Base-by-base conservation (phyloP, 92 coral and sea anemone genomes). In the Anthopleura xanthogrammica region DNA sequence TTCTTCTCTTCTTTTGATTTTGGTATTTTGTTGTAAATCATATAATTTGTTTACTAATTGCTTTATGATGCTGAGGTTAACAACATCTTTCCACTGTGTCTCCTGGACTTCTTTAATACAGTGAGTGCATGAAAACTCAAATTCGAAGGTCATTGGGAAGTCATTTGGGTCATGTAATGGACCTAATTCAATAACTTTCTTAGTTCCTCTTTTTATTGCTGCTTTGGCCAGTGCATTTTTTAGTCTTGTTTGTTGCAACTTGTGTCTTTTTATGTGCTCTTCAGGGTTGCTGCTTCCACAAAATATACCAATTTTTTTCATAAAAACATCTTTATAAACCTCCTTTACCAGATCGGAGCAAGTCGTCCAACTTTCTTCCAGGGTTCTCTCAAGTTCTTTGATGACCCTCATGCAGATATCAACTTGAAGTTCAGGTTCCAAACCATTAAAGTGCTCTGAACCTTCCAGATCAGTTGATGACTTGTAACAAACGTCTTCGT, bases 21-120 rank as follows among this genome's bases (percentile, higher is more conserved):
- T 57, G 16, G 5, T 57, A 16, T 57, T 57, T 57, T 57, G 17
- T 57, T 14, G 64, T 57, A 57, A 57, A 3, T 1, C 19, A 57
- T 57, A 57, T 19, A 57, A 19, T 57, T 57, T 57, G 20, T 57
- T 57, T 13, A 57, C 10, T 19, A 16, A 16, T 4, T 12, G 16
- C 12, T 57, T 57, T 57, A 57, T 14, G 22, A 57, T 57, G 12
- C 64, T 57, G 64, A 9, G 12, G 2, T 16, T 57, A 14, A 0
- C 64, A 19, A 14, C 12, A 3, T 1, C 19, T 9, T 89, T 83
- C 65, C 95, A 89, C 29, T 83, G 84, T 0, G 90, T 87, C 14
- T 60, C 52, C n/a, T 89, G 89, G 77, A 92, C 92, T 60, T 91
- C 71, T 24, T 86, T 66, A 72, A 87, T 72, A 66, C 95, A 92